Percentiles rank a stretch among this genome's conserved stretches.
These are phyloP conservation scores for Pangasius larnaudii DNA, from an alignment of 2,797 vertebrate genomes.

Conservation along the genomic window DNA sequence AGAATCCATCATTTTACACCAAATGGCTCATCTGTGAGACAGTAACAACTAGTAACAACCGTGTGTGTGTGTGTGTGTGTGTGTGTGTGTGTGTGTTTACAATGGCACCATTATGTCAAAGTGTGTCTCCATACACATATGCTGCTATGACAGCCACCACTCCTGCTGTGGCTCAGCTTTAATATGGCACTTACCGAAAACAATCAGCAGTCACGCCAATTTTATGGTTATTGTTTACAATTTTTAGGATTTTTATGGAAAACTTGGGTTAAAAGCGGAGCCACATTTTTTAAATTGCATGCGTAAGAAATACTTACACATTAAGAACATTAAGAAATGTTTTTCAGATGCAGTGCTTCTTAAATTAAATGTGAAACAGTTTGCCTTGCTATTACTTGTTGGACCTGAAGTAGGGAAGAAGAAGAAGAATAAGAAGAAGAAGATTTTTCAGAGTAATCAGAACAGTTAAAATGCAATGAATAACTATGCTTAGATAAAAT, in stretches of 20 bases:
- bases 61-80: neutral
- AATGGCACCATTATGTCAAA: slow-evolving; percentile 35
- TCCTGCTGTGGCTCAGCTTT: slow-evolving; percentile 6
- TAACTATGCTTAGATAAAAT: neutral
- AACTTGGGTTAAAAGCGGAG: neutral
- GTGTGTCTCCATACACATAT: neutral
- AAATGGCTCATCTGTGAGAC: neutral
- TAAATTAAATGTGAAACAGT: neutral
- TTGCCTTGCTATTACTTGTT: neutral
- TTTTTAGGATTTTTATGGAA: neutral
- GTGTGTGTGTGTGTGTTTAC: neutral
- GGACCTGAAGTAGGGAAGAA: neutral
- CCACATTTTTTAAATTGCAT: neutral
- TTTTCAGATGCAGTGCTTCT: neutral
- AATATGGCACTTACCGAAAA: neutral
- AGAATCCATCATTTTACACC: neutral
- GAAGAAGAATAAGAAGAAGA: no score
- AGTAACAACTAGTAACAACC: neutral
- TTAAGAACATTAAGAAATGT: neutral
- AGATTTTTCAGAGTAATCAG: neutral
- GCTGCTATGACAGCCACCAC: neutral
- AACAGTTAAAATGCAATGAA: neutral
- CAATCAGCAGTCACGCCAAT: neutral
- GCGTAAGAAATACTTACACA: neutral
- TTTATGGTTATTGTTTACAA: neutral